Conservation (phyloP, 2,797 vertebrate genomes). For the Dipus sagitta region DNA sequence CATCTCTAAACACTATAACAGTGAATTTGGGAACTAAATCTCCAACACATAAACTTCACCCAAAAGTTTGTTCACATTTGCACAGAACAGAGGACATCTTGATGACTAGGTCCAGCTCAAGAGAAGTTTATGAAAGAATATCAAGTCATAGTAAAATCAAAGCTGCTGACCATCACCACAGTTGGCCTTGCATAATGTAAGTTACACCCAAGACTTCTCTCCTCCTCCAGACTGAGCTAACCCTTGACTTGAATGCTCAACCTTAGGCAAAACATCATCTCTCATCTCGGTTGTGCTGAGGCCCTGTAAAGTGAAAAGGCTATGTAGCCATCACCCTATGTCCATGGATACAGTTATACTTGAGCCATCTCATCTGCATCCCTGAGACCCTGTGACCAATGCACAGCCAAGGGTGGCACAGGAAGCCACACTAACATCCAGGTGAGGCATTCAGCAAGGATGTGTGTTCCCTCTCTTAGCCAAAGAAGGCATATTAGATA, state of each 20-base stretch:
- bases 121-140: neutral
- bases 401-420: fast-evolving
- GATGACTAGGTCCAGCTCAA: neutral
- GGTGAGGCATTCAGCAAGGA: fast-evolving
- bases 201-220: neutral
- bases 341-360: neutral
- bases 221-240: too few relatives aligned
- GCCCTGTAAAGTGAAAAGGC: neutral
- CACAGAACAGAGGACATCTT: neutral
- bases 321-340: neutral
- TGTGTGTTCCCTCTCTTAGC: fast-evolving
- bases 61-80: too few relatives aligned
- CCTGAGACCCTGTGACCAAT: neutral
- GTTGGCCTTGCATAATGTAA: neutral
- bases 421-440: too few relatives aligned
- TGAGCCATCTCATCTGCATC: fast-evolving
- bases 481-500: neutral
- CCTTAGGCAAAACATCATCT: neutral
- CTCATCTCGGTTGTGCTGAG: neutral
- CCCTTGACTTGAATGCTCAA: neutral
- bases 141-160: neutral
- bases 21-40: neutral
- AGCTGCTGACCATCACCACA: neutral
- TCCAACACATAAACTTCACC: too few relatives aligned
- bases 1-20: neutral